Evolutionary conservation across 2,113 vertebrate species (phyloP).

Genomic region (Pampusana beccarii): DNA sequence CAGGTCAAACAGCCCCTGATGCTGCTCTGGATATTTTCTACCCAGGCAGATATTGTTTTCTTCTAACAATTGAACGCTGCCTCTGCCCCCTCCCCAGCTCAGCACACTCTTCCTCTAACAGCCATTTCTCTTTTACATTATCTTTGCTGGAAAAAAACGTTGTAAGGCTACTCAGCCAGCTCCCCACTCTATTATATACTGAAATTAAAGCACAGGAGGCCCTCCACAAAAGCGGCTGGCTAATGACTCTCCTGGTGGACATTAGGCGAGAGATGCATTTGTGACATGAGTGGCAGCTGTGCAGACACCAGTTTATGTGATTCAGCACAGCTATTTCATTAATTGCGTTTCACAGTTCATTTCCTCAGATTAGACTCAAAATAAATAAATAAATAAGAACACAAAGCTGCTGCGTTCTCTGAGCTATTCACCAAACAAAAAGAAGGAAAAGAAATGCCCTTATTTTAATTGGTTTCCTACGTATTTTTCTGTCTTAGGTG

Average conservation of each 20-base stretch:
- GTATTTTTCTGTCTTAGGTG: constrained; percentile 15
- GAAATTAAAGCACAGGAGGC: constrained; percentile 58
- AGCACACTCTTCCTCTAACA: neutral
- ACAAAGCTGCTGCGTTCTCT: neutral
- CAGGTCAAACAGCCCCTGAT: neutral
- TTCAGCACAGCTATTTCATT: constrained; percentile 73
- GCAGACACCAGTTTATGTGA: constrained; percentile 52
- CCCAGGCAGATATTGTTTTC: neutral
- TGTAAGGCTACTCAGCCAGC: neutral
- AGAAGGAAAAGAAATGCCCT: neutral
- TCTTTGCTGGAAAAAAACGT: neutral
- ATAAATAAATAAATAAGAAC: constrained; percentile 61
- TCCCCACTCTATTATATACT: constrained; percentile 33
- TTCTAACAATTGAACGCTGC: neutral
- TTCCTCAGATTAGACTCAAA: constrained; percentile 67
- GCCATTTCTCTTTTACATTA: neutral
- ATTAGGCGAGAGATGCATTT: constrained; percentile 30
- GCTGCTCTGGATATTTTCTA: neutral
- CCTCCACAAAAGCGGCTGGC: constrained; percentile 46
- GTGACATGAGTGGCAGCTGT: constrained; percentile 62
- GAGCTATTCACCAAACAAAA: constrained; percentile 21
- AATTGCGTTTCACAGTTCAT: constrained; percentile 75
- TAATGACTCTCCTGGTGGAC: constrained; percentile 60
- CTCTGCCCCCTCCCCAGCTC: neutral
- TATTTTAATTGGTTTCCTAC: constrained; percentile 34